Base-by-base conservation (phyloP, 1,140 invertebrate species). In the Semibalanus balanoides region DNA sequence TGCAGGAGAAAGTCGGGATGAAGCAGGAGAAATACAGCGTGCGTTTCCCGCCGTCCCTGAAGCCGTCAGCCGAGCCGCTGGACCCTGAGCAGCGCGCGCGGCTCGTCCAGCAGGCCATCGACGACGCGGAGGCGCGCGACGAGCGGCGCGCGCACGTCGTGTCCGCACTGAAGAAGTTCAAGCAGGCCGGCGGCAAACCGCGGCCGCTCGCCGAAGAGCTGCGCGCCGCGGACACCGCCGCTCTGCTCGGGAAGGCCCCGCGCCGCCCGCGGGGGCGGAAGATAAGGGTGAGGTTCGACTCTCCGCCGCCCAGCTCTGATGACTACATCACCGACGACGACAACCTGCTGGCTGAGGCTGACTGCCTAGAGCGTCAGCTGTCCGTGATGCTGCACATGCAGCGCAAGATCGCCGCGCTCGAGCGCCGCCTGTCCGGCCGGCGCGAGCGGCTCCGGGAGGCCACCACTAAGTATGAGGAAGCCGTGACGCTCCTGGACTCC, bases 161-260 rank as follows among this genome's bases (percentile, higher is more conserved):
- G 22, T 1, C 7, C 1, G 51, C 51, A 1, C 22, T 14, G 11
- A 1, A 64, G 7, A 11, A 64, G 51, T 25, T 64, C 11, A 25
- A 25, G 14, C 11, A 22, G 51, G 3, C 51, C 11, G 22, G 51
- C 51, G 1, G 51, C 51, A 11, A 14, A 11, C 9, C 51, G 51
- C 51, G 22, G 11, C 22, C 14, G 51, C 51, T 22, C 1, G 51
- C 14, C 9, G 14, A 64, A 19, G 22, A 64, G 51, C 9, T 14
- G 7, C 14, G 51, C 51, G 89, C 90, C 81, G 30, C 86, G 85
- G 75, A 80, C 77, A 64, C 75, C 78, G 77, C 43, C 35, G 71
- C 30, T 73, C 35, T 43, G 35, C 35, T 40, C 35, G 17, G 17
- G 35, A 40, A 64, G 51, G 22, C 22, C 11, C 3, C 7, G 11